Evolutionary conservation across 1,140 invertebrate genomes (phyloP).

Genomic region (Lordiphosa collinella): DNA sequence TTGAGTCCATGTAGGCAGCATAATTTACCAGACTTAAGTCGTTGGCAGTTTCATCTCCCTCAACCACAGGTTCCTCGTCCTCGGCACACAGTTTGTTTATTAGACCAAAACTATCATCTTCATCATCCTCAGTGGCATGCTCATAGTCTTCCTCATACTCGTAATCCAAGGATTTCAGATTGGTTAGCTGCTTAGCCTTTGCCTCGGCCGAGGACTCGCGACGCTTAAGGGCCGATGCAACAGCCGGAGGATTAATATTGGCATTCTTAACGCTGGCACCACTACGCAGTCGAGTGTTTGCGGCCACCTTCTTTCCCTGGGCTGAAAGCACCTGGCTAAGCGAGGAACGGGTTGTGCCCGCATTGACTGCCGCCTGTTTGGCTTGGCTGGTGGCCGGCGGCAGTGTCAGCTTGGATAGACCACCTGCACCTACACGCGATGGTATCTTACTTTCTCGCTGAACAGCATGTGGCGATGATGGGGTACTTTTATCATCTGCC

Average conservation of each 20-base stretch:
- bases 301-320: conserved; percentile 6
- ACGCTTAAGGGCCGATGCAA: conserved; percentile 23
- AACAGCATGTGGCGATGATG: not conserved
- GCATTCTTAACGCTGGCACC: conserved; percentile 4
- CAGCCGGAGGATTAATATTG: not conserved
- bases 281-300: conserved; percentile 19
- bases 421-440: conserved; percentile 10
- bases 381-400: conserved; percentile 34
- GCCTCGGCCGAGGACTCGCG: conserved; percentile 28
- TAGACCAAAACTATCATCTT: conserved; percentile 21
- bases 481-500: conserved; percentile 33
- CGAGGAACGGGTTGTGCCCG: conserved; percentile 16
- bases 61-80: conserved; percentile 15
- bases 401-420: conserved; percentile 30
- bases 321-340: conserved; percentile 35
- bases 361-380: conserved; percentile 10
- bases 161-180: conserved; percentile 35
- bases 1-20: conserved; percentile 30
- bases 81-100: conserved; percentile 27
- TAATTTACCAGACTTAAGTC: conserved; percentile 34
- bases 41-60: conserved; percentile 28
- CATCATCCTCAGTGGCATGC: conserved; percentile 24
- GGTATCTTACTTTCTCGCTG: conserved; percentile 17
- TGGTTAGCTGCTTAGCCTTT: conserved; percentile 20
- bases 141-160: conserved; percentile 57